Percentiles rank a stretch among this genome's conserved stretches.
These are phyloP conservation scores for Urosaurus nigricauda DNA, from an alignment of 2,797 vertebrate species.

Conservation along the genomic window DNA sequence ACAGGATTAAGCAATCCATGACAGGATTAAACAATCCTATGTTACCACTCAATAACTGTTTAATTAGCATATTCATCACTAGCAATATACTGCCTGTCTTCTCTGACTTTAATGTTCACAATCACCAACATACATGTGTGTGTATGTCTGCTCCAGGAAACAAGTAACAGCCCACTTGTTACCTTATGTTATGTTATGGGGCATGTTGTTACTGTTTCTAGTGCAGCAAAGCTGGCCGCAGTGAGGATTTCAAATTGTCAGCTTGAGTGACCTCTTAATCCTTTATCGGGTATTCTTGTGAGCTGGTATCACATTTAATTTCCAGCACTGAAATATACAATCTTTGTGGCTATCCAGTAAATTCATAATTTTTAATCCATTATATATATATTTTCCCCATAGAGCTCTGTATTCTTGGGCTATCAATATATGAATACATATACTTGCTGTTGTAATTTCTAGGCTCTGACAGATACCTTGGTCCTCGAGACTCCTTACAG, in stretches of 20 bases:
- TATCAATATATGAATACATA: not conserved
- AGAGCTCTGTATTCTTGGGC: not conserved
- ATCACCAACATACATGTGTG: not conserved
- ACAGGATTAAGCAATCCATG: too few relatives aligned
- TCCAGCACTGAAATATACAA: not conserved
- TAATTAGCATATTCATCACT: not conserved
- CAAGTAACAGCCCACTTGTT: not conserved
- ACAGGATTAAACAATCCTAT: too few relatives aligned
- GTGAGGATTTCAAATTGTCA: not conserved
- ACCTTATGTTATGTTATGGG: not conserved
- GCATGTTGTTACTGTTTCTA: not conserved
- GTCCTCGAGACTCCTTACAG: slow-evolving; percentile 78
- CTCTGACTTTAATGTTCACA: not conserved
- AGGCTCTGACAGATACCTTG: slow-evolving; percentile 87
- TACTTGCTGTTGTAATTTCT: not conserved
- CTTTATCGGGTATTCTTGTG: not conserved
- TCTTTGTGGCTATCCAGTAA: not conserved
- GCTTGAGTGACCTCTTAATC: not conserved
- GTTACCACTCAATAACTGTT: not conserved
- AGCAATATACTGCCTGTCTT: not conserved
- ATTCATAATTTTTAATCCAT: not conserved
- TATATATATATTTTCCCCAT: not conserved
- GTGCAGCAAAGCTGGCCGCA: not conserved
- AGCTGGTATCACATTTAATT: not conserved
- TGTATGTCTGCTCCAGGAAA: too few relatives aligned